These are phyloP conservation scores for Hemiprocne comata DNA, from an alignment of 2,113 vertebrate genomes.

Conservation along the genomic window DNA sequence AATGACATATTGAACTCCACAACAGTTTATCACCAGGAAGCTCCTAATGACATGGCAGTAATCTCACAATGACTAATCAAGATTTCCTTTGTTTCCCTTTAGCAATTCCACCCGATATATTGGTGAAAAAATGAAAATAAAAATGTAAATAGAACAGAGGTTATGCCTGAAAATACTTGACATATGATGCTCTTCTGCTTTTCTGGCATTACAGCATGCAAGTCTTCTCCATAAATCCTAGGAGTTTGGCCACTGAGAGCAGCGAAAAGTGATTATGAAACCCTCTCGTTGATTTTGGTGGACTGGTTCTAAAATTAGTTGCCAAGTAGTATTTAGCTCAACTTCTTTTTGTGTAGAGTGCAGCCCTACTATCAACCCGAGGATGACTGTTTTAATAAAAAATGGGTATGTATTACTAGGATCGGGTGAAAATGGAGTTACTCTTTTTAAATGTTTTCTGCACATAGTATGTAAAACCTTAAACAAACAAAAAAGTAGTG, in stretches of 20 bases:
- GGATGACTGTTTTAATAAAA: not conserved
- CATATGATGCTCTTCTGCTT: not conserved
- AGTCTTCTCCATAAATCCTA: not conserved
- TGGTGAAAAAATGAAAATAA: not conserved
- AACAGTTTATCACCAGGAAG: not conserved
- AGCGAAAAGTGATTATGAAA: not conserved
- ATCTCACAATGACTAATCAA: not conserved
- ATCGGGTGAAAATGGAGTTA: not conserved
- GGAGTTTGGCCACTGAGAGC: not conserved
- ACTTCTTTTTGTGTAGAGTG: no score
- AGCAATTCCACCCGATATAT: not conserved
- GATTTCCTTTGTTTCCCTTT: not conserved
- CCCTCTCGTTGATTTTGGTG: not conserved
- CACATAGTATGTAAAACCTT: not conserved
- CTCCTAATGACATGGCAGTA: not conserved
- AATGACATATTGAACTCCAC: not conserved
- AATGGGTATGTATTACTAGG: accelerated
- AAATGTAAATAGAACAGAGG: not conserved
- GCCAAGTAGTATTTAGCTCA: no score
- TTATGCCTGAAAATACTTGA: not conserved
- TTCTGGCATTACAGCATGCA: accelerated
- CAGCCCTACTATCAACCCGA: not conserved
- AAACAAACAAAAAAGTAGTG: not conserved
- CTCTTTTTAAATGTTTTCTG: not conserved
- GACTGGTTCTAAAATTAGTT: not conserved